Percentiles rank a stretch among this genome's conserved stretches.
phyloP scores from a whole-genome alignment of 2,797 vertebrate genomes.

The Silurus lanzhouensis region DNA sequence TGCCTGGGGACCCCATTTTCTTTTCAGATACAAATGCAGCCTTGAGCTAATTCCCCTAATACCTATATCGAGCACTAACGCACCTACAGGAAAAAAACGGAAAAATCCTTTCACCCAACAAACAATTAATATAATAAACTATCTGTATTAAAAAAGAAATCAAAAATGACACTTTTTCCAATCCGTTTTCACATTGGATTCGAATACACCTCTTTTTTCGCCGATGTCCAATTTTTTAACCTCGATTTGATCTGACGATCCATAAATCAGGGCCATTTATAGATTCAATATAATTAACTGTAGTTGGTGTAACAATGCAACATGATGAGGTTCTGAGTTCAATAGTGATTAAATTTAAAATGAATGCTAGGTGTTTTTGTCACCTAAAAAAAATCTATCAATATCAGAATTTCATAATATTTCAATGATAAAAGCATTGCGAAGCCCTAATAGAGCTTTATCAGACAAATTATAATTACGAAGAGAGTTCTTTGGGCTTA shows the following conservation, averaged over 20 bases:
- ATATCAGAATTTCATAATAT: no score
- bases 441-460: background rate
- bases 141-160: no score
- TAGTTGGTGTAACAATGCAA: background rate
- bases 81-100: no score
- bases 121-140: no score
- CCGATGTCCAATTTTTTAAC: background rate
- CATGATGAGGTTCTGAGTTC: background rate
- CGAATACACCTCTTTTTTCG: background rate
- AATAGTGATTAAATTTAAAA: background rate
- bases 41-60: no score
- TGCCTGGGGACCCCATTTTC: no score
- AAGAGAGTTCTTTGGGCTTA: background rate
- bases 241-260: background rate
- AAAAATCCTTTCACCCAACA: no score
- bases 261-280: background rate
- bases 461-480: background rate
- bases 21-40: background rate
- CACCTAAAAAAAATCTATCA: no score
- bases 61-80: background rate
- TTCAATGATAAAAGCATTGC: background rate
- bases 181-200: no score
- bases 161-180: no score
- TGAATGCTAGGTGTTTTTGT: background rate
- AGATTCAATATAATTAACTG: background rate